Conservation (phyloP, 2,113 vertebrate genomes). For the Meles meles region DNA sequence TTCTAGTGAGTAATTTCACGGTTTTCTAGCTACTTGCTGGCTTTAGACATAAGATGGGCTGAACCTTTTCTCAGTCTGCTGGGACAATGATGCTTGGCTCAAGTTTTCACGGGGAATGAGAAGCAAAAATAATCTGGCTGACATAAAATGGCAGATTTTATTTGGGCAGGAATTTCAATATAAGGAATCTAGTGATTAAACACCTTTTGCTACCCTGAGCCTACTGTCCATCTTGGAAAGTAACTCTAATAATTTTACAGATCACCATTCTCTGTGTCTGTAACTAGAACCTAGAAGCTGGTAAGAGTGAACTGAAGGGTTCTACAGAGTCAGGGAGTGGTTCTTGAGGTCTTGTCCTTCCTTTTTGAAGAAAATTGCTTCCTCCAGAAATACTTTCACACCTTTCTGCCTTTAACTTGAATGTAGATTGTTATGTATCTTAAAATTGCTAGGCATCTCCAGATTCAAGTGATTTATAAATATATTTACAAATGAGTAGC, state of each 20-base stretch:
- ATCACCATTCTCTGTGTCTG: neutral
- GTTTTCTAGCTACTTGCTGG: conserved; percentile 64
- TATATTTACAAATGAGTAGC: neutral
- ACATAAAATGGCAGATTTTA: conserved; percentile 46
- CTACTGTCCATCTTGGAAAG: neutral
- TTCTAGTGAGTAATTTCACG: conserved; percentile 64
- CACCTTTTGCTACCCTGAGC: neutral
- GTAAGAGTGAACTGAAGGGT: neutral
- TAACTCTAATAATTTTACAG: neutral
- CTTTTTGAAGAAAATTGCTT: neutral
- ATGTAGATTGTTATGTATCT: neutral
- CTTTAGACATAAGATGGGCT: conserved; percentile 46
- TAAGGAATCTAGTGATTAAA: neutral
- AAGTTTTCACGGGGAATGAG: conserved; percentile 24
- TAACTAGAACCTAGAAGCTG: neutral
- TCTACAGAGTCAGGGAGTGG: neutral
- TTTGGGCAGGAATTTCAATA: neutral
- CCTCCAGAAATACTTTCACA: neutral
- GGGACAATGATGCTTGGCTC: conserved; percentile 56
- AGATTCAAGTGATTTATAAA: neutral
- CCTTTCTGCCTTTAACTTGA: neutral
- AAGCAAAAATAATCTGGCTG: conserved; percentile 50
- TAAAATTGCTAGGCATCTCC: neutral
- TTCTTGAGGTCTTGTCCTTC: neutral
- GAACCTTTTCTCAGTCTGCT: conserved; percentile 58